Conservation (phyloP, 2,113 vertebrate species). For the Gallinago media region DNA sequence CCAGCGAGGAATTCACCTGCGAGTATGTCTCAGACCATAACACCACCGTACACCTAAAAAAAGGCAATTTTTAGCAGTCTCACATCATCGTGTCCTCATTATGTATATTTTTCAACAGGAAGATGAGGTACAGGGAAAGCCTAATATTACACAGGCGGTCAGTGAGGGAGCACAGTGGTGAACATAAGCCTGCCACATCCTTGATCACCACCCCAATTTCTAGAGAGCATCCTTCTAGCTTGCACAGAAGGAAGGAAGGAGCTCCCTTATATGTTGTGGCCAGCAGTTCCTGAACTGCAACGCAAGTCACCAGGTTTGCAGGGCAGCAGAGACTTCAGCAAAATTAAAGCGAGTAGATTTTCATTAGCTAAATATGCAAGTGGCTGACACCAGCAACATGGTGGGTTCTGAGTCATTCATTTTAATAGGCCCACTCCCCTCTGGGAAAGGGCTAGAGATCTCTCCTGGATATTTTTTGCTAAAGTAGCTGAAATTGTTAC, state of each 20-base stretch:
- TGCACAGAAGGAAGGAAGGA: background rate
- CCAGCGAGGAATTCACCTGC: background rate
- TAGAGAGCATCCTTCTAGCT: background rate
- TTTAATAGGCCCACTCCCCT: background rate
- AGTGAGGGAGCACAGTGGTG: background rate
- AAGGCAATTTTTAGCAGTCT: background rate
- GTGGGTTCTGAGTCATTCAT: background rate
- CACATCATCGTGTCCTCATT: background rate
- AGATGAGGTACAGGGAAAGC: background rate
- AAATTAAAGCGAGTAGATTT: background rate
- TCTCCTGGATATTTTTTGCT: background rate
- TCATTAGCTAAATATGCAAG: background rate
- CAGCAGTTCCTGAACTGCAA: background rate
- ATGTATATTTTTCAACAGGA: background rate
- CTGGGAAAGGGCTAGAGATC: background rate
- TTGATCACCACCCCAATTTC: background rate
- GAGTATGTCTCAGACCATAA: background rate
- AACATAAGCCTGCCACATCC: background rate
- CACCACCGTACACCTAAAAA: background rate
- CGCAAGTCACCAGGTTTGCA: rapidly evolving
- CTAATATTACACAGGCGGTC: background rate
- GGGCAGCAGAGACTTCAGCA: background rate
- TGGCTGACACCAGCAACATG: background rate
- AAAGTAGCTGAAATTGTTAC: background rate
- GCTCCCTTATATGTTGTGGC: rapidly evolving